Conservation (phyloP, 2,113 vertebrate genomes). For the Menidia beryllina region DNA sequence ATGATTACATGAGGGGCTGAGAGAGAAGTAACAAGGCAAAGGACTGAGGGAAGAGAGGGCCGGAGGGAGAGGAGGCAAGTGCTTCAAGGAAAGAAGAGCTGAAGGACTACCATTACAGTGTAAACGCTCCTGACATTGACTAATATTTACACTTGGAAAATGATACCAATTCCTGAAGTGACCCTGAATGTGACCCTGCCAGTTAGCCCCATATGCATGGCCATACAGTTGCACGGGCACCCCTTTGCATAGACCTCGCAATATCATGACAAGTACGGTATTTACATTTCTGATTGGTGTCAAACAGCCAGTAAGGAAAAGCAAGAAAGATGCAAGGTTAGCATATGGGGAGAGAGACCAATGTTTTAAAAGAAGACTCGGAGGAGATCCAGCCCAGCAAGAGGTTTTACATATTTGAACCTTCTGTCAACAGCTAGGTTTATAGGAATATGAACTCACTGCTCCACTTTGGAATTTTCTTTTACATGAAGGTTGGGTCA, state of each 20-base stretch:
- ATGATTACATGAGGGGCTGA: constrained; percentile 60
- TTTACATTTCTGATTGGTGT: constrained; percentile 67
- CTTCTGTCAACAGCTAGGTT: constrained; percentile 50
- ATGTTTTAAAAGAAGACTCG: neutral
- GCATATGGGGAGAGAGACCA: neutral
- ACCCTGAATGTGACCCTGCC: constrained; percentile 73
- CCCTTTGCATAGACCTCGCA: constrained; percentile 40
- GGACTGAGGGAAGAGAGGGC: constrained; percentile 35
- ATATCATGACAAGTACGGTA: constrained; percentile 54
- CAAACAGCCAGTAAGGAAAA: constrained; percentile 42
- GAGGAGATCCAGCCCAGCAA: constrained; percentile 4
- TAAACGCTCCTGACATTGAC: constrained; percentile 66
- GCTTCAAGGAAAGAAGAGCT: constrained; percentile 53
- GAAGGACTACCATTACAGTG: constrained; percentile 56
- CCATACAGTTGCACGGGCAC: constrained; percentile 18
- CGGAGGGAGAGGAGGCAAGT: constrained; percentile 19
- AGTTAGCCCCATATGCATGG: constrained; percentile 40
- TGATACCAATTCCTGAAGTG: constrained; percentile 62
- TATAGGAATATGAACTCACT: constrained; percentile 43
- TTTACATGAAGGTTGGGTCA: constrained; percentile 20
- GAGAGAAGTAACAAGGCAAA: constrained; percentile 43
- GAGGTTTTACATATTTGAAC: constrained; percentile 32
- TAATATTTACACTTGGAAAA: constrained; percentile 75
- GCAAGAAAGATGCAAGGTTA: constrained; percentile 18
- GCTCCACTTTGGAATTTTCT: constrained; percentile 17